These are phyloP conservation scores for Caenorhabditis becei DNA, from an alignment of 2,888 invertebrate species.

Conservation along the genomic window DNA sequence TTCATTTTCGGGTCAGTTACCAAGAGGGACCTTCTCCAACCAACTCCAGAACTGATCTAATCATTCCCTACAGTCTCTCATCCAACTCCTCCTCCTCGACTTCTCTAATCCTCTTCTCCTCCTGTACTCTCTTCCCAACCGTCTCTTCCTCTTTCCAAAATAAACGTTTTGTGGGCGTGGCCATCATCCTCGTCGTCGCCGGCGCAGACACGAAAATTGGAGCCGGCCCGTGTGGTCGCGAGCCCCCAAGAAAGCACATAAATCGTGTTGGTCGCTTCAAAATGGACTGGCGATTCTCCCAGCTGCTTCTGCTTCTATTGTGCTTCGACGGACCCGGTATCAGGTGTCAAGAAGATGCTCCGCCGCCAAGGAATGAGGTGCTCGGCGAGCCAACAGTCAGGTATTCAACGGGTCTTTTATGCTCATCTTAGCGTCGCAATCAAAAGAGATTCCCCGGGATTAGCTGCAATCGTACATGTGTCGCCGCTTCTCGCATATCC, in stretches of 20 bases:
- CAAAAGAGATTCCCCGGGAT: slow-evolving; percentile 20
- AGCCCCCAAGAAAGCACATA: slow-evolving; percentile 14
- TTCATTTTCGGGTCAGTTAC: no score
- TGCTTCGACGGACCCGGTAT: slow-evolving; percentile 20
- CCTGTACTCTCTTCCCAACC: slow-evolving; percentile 12
- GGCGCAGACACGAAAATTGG: slow-evolving; percentile 52
- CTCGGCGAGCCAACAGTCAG: slow-evolving; percentile 53
- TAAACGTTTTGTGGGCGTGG: slow-evolving; percentile 60
- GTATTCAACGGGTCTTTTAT: slow-evolving; percentile 7
- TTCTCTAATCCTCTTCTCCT: slow-evolving; percentile 20
- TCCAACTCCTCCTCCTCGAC: slow-evolving; percentile 5
- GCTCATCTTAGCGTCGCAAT: not conserved
- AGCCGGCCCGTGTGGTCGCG: slow-evolving; percentile 34
- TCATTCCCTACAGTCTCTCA: no score
- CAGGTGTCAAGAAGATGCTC: slow-evolving; percentile 42
- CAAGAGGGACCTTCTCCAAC: no score
- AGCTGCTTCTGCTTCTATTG: slow-evolving; percentile 31
- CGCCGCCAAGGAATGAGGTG: slow-evolving; percentile 48
- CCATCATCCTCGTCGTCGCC: slow-evolving; percentile 41
- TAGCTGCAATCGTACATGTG: slow-evolving; percentile 36
- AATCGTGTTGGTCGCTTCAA: slow-evolving; percentile 16
- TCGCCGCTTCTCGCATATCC: slow-evolving; percentile 9
- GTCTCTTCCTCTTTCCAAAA: slow-evolving; percentile 33
- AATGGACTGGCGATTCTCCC: slow-evolving; percentile 50
- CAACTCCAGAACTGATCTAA: no score